A percentile compares a stretch with the other conserved stretches of the same genome.
phyloP scores from a whole-genome alignment of 2,113 vertebrate species.

The Turnix velox region DNA sequence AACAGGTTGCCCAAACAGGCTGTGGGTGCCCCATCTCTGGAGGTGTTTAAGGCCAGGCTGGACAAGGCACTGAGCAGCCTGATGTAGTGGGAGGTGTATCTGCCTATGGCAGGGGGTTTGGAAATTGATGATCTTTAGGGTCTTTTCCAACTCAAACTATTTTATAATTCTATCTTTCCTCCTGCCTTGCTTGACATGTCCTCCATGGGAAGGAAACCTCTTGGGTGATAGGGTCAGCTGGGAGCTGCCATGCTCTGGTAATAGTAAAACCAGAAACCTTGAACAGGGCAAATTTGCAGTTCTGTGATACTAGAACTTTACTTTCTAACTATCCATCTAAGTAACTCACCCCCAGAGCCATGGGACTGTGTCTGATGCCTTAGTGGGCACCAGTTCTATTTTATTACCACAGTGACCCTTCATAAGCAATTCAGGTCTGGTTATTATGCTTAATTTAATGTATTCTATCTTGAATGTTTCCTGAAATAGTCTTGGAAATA shows the following conservation, averaged over 20 bases:
- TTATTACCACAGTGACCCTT: background rate
- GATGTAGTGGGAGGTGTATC: too few species aligned
- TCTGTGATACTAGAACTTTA: background rate
- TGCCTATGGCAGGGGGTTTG: too few species aligned
- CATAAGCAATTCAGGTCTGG: background rate
- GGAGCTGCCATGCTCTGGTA: background rate
- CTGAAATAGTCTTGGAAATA: background rate
- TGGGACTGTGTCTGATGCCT: background rate
- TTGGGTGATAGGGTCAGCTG: accelerated
- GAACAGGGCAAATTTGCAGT: background rate
- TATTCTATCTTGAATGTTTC: background rate
- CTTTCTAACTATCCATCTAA: background rate
- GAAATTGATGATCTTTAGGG: too few species aligned
- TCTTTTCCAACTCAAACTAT: too few species aligned
- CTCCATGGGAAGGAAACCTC: background rate
- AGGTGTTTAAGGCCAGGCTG: too few species aligned
- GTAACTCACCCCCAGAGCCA: accelerated
- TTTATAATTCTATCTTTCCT: too few species aligned
- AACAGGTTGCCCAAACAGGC: too few species aligned
- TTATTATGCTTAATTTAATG: background rate
- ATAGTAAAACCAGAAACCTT: background rate
- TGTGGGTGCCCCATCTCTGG: too few species aligned
- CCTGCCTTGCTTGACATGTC: background rate
- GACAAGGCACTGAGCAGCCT: too few species aligned
- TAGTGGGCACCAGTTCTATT: background rate